Evolutionary conservation across 2,888 invertebrate species (phyloP).

Genomic region (Trimorus sp.): DNA sequence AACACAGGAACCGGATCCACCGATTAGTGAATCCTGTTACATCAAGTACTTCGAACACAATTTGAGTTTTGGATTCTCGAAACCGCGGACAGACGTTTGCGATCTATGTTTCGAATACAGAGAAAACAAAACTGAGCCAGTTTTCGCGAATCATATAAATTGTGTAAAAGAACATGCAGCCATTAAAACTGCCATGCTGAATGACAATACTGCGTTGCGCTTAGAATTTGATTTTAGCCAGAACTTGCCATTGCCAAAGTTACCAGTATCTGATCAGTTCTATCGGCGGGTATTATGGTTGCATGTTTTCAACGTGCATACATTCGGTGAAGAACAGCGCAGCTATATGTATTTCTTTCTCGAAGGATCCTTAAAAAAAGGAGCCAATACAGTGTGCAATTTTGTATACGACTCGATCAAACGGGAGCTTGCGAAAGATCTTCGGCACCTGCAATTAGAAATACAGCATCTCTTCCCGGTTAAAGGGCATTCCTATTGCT

Average conservation of each 20-base stretch:
- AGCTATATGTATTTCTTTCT: constrained; percentile 65
- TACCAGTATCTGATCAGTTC: constrained; percentile 65
- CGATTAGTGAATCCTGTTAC: constrained; percentile 42
- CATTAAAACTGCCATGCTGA: constrained; percentile 37
- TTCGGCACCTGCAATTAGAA: constrained; percentile 37
- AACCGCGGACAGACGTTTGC: constrained; percentile 54
- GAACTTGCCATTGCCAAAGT: constrained; percentile 62
- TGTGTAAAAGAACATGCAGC: constrained; percentile 33
- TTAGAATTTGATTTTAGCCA: constrained; percentile 65
- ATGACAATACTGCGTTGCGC: constrained; percentile 33
- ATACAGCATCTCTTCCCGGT: constrained; percentile 62
- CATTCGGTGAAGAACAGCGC: constrained; percentile 24
- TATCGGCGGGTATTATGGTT: constrained; percentile 63
- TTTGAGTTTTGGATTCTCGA: constrained; percentile 44
- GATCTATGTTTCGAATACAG: constrained; percentile 44
- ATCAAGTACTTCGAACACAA: constrained; percentile 47
- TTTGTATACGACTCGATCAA: constrained; percentile 43
- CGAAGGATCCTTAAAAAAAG: constrained; percentile 63
- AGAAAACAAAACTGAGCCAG: constrained; percentile 7
- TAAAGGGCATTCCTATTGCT: constrained; percentile 64
- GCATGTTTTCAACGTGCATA: constrained; percentile 60
- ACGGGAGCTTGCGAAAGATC: constrained; percentile 43
- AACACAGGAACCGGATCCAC: constrained; percentile 25
- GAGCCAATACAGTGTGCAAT: constrained; percentile 64
- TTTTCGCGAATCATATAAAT: constrained; percentile 29